These are phyloP conservation scores for Gephyroberyx darwinii DNA, from an alignment of 2,797 vertebrate species.

Conservation along the genomic window DNA sequence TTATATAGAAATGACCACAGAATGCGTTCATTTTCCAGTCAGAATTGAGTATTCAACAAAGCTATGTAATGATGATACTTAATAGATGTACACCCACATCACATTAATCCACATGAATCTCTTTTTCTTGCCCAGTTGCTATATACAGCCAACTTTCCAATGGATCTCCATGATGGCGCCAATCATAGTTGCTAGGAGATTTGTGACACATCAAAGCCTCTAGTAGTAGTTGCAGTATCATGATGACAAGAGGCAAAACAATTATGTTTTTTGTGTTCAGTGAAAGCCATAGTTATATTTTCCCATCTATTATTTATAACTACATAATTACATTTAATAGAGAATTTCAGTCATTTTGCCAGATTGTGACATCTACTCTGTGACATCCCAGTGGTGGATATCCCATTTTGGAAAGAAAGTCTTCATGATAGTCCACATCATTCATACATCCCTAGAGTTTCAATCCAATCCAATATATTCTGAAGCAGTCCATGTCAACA, in stretches of 20 bases:
- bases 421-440: not conserved
- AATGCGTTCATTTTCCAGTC: no score
- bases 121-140: no score
- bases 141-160: no score
- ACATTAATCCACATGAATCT: no score
- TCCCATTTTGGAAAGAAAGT: not conserved
- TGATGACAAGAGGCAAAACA: not conserved
- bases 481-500: not conserved
- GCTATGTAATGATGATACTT: no score
- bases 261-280: not conserved
- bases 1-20: no score
- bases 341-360: not conserved
- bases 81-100: no score
- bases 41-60: no score
- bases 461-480: not conserved
- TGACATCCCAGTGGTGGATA: not conserved
- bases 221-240: no score
- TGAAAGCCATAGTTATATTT: constrained; percentile 7
- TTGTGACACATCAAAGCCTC: no score
- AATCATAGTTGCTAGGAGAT: no score
- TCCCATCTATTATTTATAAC: not conserved
- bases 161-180: no score
- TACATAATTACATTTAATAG: not conserved
- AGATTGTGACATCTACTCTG: not conserved
- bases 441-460: not conserved